Evolutionary conservation across 64 coral and sea anemone species (phyloP).

Genomic region (Montipora foliosa): DNA sequence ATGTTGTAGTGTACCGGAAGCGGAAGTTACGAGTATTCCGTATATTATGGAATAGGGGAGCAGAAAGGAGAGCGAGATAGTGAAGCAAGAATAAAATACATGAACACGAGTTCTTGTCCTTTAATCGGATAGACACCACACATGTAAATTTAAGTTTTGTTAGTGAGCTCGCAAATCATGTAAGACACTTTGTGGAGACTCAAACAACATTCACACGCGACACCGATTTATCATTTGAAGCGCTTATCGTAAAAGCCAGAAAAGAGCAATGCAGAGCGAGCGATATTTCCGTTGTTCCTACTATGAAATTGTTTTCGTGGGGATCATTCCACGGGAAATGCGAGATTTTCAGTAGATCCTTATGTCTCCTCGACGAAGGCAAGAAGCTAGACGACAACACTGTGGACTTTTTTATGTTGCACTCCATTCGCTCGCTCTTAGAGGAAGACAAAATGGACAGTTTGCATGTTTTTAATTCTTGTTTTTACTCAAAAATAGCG

Average conservation of each 20-base stretch:
- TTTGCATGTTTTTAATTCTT: background rate
- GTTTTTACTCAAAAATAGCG: constrained; percentile 18
- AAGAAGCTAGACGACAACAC: background rate
- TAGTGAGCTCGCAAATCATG: background rate
- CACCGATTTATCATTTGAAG: background rate
- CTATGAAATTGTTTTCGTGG: constrained; percentile 5
- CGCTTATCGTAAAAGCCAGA: background rate
- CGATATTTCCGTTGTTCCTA: background rate
- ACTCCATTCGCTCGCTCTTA: background rate
- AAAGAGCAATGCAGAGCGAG: background rate
- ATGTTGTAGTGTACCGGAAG: too few species aligned
- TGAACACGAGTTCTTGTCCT: too few species aligned
- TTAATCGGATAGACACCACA: too few species aligned
- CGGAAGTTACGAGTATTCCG: too few species aligned
- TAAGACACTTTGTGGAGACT: background rate
- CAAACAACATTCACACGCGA: background rate
- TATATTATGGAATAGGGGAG: too few species aligned
- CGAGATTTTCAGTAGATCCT: background rate
- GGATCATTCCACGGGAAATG: background rate
- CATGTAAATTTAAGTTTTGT: too few species aligned
- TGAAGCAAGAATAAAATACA: too few species aligned
- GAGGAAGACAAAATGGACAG: background rate
- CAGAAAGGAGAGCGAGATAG: too few species aligned
- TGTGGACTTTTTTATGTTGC: background rate
- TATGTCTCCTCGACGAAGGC: background rate